These are phyloP conservation scores for Nomada flava DNA, from an alignment of 2,888 invertebrate species.

Conservation along the genomic window DNA sequence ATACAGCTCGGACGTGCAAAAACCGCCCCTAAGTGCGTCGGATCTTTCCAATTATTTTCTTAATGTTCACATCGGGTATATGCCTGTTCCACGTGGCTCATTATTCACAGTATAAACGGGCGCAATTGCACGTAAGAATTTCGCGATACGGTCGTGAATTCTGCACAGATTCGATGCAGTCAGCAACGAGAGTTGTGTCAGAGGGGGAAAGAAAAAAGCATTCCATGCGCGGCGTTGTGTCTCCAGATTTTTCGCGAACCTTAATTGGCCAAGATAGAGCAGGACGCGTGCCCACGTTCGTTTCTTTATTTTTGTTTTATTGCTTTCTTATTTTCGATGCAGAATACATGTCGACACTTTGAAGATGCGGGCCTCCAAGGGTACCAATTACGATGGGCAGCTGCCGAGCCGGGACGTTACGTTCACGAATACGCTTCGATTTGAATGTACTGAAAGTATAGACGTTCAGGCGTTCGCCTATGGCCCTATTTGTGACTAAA, in stretches of 20 bases:
- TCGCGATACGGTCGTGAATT: not conserved
- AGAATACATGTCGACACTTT: slow-evolving; percentile 76
- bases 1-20: not conserved
- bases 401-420: slow-evolving; percentile 63
- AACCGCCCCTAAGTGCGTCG: not conserved
- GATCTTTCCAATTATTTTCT: slow-evolving; percentile 34
- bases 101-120: slow-evolving; percentile 7
- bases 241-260: slow-evolving; percentile 21
- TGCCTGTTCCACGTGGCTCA: not conserved
- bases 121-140: slow-evolving; percentile 17
- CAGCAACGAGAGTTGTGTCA: not conserved
- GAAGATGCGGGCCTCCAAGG: slow-evolving; percentile 78
- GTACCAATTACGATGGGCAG: slow-evolving; percentile 79
- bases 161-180: not conserved
- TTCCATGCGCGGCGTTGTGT: not conserved
- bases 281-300: slow-evolving; percentile 29
- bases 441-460: slow-evolving; percentile 20
- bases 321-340: slow-evolving; percentile 65
- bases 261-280: slow-evolving; percentile 38
- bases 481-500: not conserved
- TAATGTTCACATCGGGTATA: not conserved
- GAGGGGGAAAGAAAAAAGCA: not conserved
- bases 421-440: slow-evolving; percentile 39
- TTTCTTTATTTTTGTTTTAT: slow-evolving; percentile 15
- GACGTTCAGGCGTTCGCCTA: slow-evolving; percentile 25